Evolutionary conservation across 2,888 invertebrate species (phyloP).

Genomic region (Apantesis nais): DNA sequence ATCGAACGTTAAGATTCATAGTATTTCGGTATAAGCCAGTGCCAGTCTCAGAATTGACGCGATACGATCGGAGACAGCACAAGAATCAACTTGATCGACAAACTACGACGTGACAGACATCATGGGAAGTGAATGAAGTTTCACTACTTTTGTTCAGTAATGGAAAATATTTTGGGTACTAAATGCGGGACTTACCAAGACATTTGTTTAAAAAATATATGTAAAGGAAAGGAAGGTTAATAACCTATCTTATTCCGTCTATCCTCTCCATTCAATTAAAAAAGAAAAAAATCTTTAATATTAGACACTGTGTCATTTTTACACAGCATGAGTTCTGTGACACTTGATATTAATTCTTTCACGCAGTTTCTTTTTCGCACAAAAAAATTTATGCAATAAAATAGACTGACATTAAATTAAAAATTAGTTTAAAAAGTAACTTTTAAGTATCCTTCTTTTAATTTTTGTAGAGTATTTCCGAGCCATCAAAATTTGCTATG

Average conservation of each 20-base stretch:
- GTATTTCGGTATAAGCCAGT: constrained; percentile 58
- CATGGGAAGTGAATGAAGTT: constrained; percentile 22
- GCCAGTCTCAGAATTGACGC: constrained; percentile 56
- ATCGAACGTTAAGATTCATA: constrained; percentile 47
- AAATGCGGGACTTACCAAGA: background rate
- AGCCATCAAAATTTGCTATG: too few relatives aligned
- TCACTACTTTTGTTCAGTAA: constrained; percentile 6
- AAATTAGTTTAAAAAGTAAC: too few relatives aligned
- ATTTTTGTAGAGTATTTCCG: too few relatives aligned
- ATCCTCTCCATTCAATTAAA: background rate
- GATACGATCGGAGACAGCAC: constrained; percentile 51
- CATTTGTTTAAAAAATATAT: background rate
- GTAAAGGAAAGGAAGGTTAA: background rate
- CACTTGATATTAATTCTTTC: background rate
- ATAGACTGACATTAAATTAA: too few relatives aligned
- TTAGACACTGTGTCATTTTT: background rate
- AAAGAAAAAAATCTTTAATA: background rate
- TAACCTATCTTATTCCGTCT: background rate
- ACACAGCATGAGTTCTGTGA: background rate
- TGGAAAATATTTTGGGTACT: constrained; percentile 8
- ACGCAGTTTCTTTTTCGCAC: background rate
- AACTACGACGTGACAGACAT: constrained; percentile 20
- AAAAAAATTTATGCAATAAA: background rate
- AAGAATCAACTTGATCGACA: constrained; percentile 52
- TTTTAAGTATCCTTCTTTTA: too few relatives aligned